Evolutionary conservation across 1,140 invertebrate genomes (phyloP), one percentile per base, ranked within the genome.

Genomic region (Carposina sasakii): DNA sequence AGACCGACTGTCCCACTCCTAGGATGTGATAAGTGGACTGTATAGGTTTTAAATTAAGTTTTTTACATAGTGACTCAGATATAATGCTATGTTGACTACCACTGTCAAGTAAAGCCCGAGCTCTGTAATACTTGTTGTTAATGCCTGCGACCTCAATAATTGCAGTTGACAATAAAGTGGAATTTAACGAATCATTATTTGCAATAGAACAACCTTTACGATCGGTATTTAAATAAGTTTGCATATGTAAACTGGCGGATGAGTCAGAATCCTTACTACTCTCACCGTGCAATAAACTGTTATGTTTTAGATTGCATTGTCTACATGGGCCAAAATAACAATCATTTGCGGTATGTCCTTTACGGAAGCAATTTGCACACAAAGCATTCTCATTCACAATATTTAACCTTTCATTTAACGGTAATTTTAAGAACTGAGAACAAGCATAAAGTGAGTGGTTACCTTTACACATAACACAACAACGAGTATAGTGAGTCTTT

Each of bases 11-110:
- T 16, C 61, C 62, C 43, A 65, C 53, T n/a, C 62, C 58, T 20
- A 28, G 24, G 22, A 62, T 22, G 41, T 54, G 43, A 52, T 53
- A 39, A 54, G 56, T 51, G 54, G 59, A 66, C 59, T 62, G 60
- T 62, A 54, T 51, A 15, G 53, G 43, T 36, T 23, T 36, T 12
- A 45, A 9, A 22, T 66, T 60, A 42, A 66, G 22, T 39, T 36
- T 39, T 31, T 53, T 48, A 33, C 42, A 37, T 40, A 60, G 40
- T 26, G 41, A 37, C 10, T 53, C 22, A 6, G 58, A 17, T 19
- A 60, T 47, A 36, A 60, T 52, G 13, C 50, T 48, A 30, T 54
- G 48, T 39, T 65, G 56, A 42, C 55, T 61, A 26, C 58, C 54
- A 24, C 53, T 60, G 22, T 63, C 57, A 24, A 63, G 24, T 28